These are phyloP conservation scores for Sicus ferrugineus DNA, from an alignment of 2,888 invertebrate species.

Conservation along the genomic window DNA sequence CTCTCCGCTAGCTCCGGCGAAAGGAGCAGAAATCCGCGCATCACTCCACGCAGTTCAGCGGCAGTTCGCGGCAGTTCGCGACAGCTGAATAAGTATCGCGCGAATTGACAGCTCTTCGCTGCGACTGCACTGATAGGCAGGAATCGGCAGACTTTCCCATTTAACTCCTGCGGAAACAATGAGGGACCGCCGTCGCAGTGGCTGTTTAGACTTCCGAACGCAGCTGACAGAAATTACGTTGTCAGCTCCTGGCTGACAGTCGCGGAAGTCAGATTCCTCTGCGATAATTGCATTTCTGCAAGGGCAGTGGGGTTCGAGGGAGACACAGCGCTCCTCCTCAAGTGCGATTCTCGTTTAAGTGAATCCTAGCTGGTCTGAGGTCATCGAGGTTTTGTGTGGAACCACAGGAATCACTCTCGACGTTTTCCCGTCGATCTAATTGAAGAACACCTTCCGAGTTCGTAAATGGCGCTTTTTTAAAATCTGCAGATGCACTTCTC, in stretches of 20 bases:
- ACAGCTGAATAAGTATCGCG: slow-evolving; percentile 14
- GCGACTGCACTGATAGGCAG: slow-evolving; percentile 27
- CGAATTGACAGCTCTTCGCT: slow-evolving; percentile 31
- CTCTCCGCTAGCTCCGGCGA: too few species aligned
- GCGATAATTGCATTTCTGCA: slow-evolving; percentile 13
- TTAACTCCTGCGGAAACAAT: slow-evolving; percentile 29
- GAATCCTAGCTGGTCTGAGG: too few species aligned
- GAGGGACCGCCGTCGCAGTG: slow-evolving; percentile 7
- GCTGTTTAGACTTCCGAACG: slow-evolving; percentile 19
- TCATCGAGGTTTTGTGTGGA: too few species aligned
- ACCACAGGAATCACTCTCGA: too few species aligned
- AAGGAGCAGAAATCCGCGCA: neutral
- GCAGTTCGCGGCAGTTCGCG: neutral
- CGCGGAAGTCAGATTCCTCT: neutral
- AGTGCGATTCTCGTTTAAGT: too few species aligned
- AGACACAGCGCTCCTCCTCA: too few species aligned
- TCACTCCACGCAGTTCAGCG: slow-evolving; percentile 18
- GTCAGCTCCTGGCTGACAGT: slow-evolving; percentile 16
- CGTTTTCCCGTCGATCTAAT: too few species aligned
- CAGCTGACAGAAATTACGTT: slow-evolving; percentile 26
- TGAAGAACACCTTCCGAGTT: too few species aligned
- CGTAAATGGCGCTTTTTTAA: too few species aligned
- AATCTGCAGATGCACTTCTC: too few species aligned
- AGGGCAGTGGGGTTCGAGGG: too few species aligned
- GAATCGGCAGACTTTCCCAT: slow-evolving; percentile 12